phyloP scores from a whole-genome alignment of 2,888 invertebrate genomes.

The Polia nebulosa region DNA sequence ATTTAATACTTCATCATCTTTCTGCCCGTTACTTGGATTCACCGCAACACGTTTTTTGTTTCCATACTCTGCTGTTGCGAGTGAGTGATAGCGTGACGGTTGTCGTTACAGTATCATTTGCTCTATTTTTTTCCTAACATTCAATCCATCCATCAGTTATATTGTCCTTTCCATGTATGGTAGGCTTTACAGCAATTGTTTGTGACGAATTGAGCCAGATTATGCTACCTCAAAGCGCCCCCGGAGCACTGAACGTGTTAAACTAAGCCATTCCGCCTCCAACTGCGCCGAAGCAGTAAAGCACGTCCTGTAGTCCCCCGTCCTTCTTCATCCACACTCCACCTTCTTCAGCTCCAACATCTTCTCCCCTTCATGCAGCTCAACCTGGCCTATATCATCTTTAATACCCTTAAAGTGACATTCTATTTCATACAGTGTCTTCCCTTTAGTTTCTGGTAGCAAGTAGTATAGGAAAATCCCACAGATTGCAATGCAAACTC shows the following conservation, averaged over 20 bases:
- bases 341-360: conserved; percentile 84
- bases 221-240: background rate
- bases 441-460: conserved; percentile 93
- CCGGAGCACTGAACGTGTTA: conserved; percentile 52
- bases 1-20: background rate
- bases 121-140: background rate
- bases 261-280: conserved; percentile 40
- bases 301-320: conserved; percentile 72
- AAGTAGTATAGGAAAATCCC: conserved; percentile 90
- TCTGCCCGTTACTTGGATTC: background rate
- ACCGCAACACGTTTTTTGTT: background rate
- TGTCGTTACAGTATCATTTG: background rate
- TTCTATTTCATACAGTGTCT: conserved; percentile 93
- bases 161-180: conserved; percentile 2
- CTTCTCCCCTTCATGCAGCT: conserved; percentile 76
- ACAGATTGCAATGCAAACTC: conserved; percentile 89
- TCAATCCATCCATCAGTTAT: background rate
- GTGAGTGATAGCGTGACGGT: no score
- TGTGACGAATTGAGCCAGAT: background rate
- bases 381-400: conserved; percentile 56
- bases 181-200: background rate
- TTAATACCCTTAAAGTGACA: conserved; percentile 86
- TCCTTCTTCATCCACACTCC: conserved; percentile 81
- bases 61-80: no score
- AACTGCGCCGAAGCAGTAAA: conserved; percentile 73